Base-by-base conservation (phyloP, 2,888 invertebrate genomes). In the Dryobota labecula region DNA sequence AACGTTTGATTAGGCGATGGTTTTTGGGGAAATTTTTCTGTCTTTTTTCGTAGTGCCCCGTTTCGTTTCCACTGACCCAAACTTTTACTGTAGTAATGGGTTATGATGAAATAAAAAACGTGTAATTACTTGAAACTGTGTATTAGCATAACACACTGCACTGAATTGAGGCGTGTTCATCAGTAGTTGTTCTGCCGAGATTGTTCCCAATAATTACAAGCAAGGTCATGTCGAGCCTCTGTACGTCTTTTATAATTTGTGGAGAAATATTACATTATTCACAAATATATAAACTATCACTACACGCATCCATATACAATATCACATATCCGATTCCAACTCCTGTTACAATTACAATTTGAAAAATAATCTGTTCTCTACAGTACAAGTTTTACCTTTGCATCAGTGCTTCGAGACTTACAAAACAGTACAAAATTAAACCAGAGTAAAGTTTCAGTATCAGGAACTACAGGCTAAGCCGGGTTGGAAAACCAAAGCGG, bases 61-160 rank as follows among this genome's bases (percentile, higher is more conserved):
- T n/a, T n/a, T n/a, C n/a, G n/a, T n/a, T n/a, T n/a, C n/a, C n/a
- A n/a, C n/a, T n/a, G n/a, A n/a, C n/a, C n/a, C n/a, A n/a, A n/a
- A n/a, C 24, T 38, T 27, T 18, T 20, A 24, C 20, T 27, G 27
- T 15, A 38, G 15, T 47, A 36, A 9, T 18, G 7, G 45, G 24
- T 45, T 20, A 36, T 7, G 11, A 33, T n/a, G 0, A 84, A 85
- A 83, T 80, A 70, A 85, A 77, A 86, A 60, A 60, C 54, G 9
- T 56, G 27, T 51, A 20, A 62, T 72, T 81, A 75, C 73, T 81
- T 73, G 73, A 86, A 84, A 81, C 61, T 66, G 76, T 85, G 74
- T 85, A 85, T 84, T 85, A 78, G 79, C 70, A 82, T 66, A 87
- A 85, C 84, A 84, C 82, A 85, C 84, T 84, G 83, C 85, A 85